Evolutionary conservation across 2,113 vertebrate species (phyloP).

Genomic region (Lethenteron reissneri): DNA sequence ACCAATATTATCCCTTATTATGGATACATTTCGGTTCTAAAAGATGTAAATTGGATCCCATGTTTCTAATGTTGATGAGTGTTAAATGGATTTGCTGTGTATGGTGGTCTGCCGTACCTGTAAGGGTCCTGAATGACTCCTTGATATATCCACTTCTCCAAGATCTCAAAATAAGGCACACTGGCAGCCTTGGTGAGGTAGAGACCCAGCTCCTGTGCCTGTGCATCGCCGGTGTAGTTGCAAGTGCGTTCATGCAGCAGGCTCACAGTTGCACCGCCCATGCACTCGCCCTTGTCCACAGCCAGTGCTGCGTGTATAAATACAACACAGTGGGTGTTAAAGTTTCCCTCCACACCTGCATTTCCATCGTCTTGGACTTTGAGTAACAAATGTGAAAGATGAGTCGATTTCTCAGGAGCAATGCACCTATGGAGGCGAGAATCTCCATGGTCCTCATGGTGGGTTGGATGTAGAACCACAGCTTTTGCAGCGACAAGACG

Average conservation of each 20-base stretch:
- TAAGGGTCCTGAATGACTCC: slow-evolving; percentile 3
- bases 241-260: not conserved
- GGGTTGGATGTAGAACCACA: slow-evolving; percentile 4
- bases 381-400: too few species aligned
- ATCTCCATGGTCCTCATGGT: slow-evolving; percentile 6
- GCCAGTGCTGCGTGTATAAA: not conserved
- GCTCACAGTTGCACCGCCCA: not conserved
- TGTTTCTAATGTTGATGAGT: too few species aligned
- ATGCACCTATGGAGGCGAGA: not conserved
- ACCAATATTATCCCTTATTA: too few species aligned
- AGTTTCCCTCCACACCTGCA: too few species aligned
- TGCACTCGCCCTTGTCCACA: slow-evolving; percentile 2
- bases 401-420: not conserved
- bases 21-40: too few species aligned
- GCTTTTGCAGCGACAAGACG: not conserved
- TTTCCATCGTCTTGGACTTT: too few species aligned
- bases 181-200: slow-evolving; percentile 5
- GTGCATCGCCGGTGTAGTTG: not conserved
- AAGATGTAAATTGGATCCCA: too few species aligned
- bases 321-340: too few species aligned
- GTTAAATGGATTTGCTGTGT: too few species aligned
- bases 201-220: slow-evolving; percentile 1
- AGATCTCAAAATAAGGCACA: slow-evolving; percentile 5
- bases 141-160: slow-evolving; percentile 5
- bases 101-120: not conserved